Evolutionary conservation across 2,888 invertebrate species (phyloP).

Genomic region (Euspilapteryx auroguttella): DNA sequence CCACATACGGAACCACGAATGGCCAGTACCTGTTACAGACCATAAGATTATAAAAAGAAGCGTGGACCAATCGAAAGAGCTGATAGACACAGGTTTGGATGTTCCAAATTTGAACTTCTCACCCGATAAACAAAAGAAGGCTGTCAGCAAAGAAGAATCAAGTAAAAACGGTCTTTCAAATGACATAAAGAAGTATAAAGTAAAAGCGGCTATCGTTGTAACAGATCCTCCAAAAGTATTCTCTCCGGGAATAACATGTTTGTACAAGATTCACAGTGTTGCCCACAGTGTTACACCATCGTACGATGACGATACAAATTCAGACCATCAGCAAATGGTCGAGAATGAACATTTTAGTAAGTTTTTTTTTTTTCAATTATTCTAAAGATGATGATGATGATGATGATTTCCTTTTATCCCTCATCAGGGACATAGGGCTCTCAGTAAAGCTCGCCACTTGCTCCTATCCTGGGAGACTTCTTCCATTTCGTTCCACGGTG

Average conservation of each 20-base stretch:
- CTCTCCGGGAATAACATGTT: slow-evolving; percentile 29
- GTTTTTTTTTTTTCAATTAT: slow-evolving; percentile 11
- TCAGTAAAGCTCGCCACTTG: no score
- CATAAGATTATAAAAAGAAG: slow-evolving; percentile 27
- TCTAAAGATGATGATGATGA: no score
- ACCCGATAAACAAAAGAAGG: background rate
- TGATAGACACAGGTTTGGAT: slow-evolving; percentile 14
- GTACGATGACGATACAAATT: slow-evolving; percentile 30
- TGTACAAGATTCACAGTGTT: slow-evolving; percentile 39
- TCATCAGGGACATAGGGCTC: no score
- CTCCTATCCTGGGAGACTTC: no score
- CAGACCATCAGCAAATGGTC: slow-evolving; percentile 22
- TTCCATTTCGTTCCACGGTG: no score
- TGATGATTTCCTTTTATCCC: no score
- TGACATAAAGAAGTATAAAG: slow-evolving; percentile 26
- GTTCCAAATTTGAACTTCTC: slow-evolving; percentile 14
- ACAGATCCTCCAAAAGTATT: slow-evolving; percentile 22
- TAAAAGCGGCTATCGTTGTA: slow-evolving; percentile 19
- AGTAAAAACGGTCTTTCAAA: slow-evolving; percentile 17
- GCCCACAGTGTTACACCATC: slow-evolving; percentile 36
- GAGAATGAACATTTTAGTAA: slow-evolving; percentile 38
- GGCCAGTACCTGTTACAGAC: slow-evolving; percentile 18
- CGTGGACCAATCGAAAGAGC: slow-evolving; percentile 25
- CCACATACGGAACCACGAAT: slow-evolving; percentile 28
- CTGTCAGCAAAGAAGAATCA: slow-evolving; percentile 7